phyloP scores from a whole-genome alignment of 2,888 invertebrate genomes.

The Brenthis ino region DNA sequence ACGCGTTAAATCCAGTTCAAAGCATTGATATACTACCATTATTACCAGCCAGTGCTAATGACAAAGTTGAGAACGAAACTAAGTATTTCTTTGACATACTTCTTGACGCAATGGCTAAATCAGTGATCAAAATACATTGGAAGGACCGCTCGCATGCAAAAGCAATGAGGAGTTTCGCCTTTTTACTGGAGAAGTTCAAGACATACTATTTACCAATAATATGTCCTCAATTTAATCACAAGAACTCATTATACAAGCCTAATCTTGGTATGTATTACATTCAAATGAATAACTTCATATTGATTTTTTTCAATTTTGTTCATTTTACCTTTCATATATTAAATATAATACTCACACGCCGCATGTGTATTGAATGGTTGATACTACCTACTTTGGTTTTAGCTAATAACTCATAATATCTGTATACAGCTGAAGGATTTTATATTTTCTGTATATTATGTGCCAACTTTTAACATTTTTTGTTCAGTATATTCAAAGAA shows the following conservation, averaged over 20 bases:
- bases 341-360: no score
- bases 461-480: no score
- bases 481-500: no score
- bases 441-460: no score
- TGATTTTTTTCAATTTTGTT: background rate
- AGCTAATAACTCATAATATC: no score
- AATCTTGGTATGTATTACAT: constrained; percentile 84
- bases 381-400: no score
- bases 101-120: constrained; percentile 94
- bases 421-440: no score
- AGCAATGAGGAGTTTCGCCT: constrained; percentile 92
- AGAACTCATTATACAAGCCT: constrained; percentile 91
- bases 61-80: constrained; percentile 93
- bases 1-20: constrained; percentile 87
- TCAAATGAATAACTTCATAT: background rate
- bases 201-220: constrained; percentile 93
- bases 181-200: constrained; percentile 95
- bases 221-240: constrained; percentile 92
- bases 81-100: constrained; percentile 94
- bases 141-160: constrained; percentile 90
- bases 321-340: no score
- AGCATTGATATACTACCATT: constrained; percentile 90
- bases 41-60: constrained; percentile 91
- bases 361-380: no score
- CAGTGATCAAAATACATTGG: constrained; percentile 95